Conservation (phyloP, 64 coral and sea anemone species). For the Montipora sp. region DNA sequence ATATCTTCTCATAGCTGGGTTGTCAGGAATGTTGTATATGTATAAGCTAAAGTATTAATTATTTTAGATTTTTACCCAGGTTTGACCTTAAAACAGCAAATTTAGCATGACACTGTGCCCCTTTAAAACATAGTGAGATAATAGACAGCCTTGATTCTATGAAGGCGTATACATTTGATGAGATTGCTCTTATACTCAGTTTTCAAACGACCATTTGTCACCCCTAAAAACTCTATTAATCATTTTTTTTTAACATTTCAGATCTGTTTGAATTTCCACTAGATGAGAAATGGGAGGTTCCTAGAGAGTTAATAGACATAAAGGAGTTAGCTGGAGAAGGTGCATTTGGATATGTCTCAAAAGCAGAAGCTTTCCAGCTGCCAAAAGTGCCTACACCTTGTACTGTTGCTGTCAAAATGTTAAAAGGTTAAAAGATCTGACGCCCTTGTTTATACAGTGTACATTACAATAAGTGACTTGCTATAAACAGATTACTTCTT, state of each 20-base stretch:
- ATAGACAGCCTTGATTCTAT: too few relatives aligned
- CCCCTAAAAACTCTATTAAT: not conserved
- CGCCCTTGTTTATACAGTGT: not conserved
- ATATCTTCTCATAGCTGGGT: too few relatives aligned
- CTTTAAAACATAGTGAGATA: too few relatives aligned
- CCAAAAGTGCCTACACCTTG: conserved; percentile 44
- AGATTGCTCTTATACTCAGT: not conserved
- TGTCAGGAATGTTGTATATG: too few relatives aligned
- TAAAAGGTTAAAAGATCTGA: conserved; percentile 70
- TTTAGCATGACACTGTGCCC: too few relatives aligned
- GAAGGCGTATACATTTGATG: too few relatives aligned
- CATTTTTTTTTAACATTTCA: not conserved
- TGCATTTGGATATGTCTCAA: conserved; percentile 94
- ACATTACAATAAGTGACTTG: not conserved
- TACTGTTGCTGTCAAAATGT: conserved; percentile 93
- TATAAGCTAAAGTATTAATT: too few relatives aligned
- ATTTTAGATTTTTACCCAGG: too few relatives aligned
- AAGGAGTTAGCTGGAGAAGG: conserved; percentile 89
- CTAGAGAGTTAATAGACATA: conserved; percentile 60
- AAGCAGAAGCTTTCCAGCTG: conserved; percentile 71
- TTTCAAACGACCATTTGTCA: not conserved
- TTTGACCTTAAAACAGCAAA: too few relatives aligned
- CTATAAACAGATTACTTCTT: not conserved
- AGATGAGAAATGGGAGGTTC: conserved; percentile 91
- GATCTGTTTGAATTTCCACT: conserved; percentile 74